Base-by-base conservation (phyloP, 2,113 vertebrate genomes). In the Stercorarius parasiticus region DNA sequence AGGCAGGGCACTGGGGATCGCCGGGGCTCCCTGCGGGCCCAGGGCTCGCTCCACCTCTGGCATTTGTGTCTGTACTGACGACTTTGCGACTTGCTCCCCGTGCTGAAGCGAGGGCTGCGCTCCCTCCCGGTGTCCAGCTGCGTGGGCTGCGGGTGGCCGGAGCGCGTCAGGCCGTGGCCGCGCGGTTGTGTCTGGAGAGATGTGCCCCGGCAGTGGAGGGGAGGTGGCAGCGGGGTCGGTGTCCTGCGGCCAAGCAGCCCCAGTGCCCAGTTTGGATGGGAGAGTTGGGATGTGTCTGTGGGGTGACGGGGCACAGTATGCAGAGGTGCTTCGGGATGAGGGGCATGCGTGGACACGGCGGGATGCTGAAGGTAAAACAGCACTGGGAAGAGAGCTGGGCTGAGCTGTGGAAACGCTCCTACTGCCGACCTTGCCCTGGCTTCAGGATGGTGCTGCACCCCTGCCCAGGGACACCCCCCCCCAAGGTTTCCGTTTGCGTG, bases 121-220 rank as follows among this genome's bases (percentile, higher is more conserved):
- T 58, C 30, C 32, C 16, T 34, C 40, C 3, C 2, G 0, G 17
- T 22, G 61, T 40, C 65, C 1, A 2, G 14, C 53, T 26, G 55
- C 1, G 2, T 2, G n/a, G 34, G 13, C 49, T 53, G 22, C 0
- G 1, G 58, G 55, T 42, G 56, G 43, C 7, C 6, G 1, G 30
- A 49, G 27, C 1, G 0, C 0, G 0, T 82, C 29, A 18, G 66
- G 12, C 55, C 2, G 2, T 5, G 47, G 15, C 53, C 2, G 0
- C 8, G 2, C 0, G 2, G 38, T 1, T n/a, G 91, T 11, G 66
- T 47, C 71, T 11, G 43, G 56, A 42, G n/a, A 53, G 74, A 5
- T 1, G 40, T 38, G 45, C 22, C 80, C 42, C 0, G 3, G 6
- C 0, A 4, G 69, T 1, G 0, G 13, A 45, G 29, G 25, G 36